phyloP scores from a whole-genome alignment of 64 coral and sea anemone species.

The Pocillopora damicornis region DNA sequence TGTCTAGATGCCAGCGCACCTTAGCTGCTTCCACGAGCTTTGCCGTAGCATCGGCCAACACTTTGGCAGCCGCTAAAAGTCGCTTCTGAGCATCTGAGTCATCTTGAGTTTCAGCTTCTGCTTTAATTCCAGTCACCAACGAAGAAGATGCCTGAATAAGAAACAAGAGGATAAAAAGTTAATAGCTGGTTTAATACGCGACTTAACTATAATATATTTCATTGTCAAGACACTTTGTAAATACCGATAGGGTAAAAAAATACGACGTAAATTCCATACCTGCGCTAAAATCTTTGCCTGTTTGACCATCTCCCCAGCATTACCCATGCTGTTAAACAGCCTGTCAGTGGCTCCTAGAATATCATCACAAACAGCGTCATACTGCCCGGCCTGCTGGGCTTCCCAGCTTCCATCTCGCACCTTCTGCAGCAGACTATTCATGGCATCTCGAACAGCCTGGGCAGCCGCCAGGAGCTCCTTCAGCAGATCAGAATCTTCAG shows the following conservation, averaged over 20 bases:
- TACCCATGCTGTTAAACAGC: conserved; percentile 99
- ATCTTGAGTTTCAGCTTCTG: conserved; percentile 86
- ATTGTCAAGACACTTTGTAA: too few relatives aligned
- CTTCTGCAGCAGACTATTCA: conserved; percentile 81
- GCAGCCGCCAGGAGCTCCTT: conserved; percentile 68
- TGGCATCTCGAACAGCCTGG: conserved; percentile 84
- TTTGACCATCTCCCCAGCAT: conserved; percentile 99
- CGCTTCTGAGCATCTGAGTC: conserved; percentile 94
- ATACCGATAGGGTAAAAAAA: too few relatives aligned
- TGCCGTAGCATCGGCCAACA: conserved; percentile 93
- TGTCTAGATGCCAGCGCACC: conserved; percentile 21
- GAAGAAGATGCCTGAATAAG: conserved; percentile 83
- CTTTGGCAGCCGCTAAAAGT: conserved; percentile 88
- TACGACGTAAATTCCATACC: conserved; percentile 16
- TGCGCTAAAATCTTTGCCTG: conserved; percentile 95
- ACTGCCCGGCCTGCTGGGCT: conserved; percentile 57
- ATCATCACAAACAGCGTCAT: conserved; percentile 88
- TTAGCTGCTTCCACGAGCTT: conserved; percentile 97
- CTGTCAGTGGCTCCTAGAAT: conserved; percentile 93
- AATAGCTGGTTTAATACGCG: not conserved
- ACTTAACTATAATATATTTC: not conserved
- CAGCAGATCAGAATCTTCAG: conserved; percentile 69
- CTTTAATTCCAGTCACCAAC: conserved; percentile 91
- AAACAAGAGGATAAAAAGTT: not conserved
- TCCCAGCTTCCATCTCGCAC: conserved; percentile 67